Evolutionary conservation across 2,797 vertebrate genomes (phyloP), one percentile per base, ranked within the genome.

Genomic region (Eulemur rubriventer): DNA sequence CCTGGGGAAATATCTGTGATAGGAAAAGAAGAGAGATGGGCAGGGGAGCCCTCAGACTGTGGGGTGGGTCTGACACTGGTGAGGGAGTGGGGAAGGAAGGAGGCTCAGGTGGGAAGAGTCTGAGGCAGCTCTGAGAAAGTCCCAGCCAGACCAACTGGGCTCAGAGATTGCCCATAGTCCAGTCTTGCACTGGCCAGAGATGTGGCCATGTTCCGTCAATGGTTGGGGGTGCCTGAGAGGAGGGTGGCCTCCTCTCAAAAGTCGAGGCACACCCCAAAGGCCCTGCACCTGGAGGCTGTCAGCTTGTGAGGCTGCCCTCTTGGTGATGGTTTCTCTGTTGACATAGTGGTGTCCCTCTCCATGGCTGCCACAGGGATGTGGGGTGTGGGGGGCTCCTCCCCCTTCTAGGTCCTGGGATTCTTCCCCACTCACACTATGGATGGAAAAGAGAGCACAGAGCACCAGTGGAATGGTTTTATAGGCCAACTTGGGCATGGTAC

Each of bases 331-430:
- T 91, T 57, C 50, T 61, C 20, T 91, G 50, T 78, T 48, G 18
- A 61, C 3, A 3, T 1, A 0, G 5, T 26, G 4, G 30, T 2
- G 12, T 1, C 20, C 30, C 26, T 22, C 10, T 75, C 78, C 9
- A 1, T 14, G 38, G 17, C 0, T 16, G 33, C 57, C 48, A n/a
- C 2, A 26, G 63, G 52, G 13, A 43, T 33, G 73, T 6, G 3
- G 41, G 50, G 10, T 4, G 30, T 17, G n/a, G 38, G 92, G 20
- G 33, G 6, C 24, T 41, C 79, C 46, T 65, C 14, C 30, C 2
- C 12, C 35, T 76, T 57, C 43, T 24, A n/a, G 33, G 57, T 69
- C 14, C 30, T 92, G 41, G 50, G 50, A 43, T 69, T 88, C 78
- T 79, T 72, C 43, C 48, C 52, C 35, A 38, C 10, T 76, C 38